Percentiles rank a stretch among this genome's conserved stretches.
Evolutionary conservation across 2,113 vertebrate species (phyloP).

Genomic region (Microtus montanus): DNA sequence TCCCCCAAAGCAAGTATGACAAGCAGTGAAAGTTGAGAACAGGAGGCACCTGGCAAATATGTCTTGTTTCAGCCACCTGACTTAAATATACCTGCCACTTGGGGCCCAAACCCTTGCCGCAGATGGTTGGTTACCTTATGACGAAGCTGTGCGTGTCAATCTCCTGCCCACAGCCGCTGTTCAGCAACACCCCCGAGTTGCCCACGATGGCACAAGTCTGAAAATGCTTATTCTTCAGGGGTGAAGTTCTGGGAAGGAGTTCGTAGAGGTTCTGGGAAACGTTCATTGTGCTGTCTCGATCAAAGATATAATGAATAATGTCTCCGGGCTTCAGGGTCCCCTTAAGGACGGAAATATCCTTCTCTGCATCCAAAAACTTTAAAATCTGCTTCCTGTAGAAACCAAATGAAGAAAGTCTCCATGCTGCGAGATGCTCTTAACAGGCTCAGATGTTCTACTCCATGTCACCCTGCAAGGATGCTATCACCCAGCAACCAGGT

Average conservation of each 20-base stretch:
- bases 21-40: neutral
- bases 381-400: conserved; percentile 93
- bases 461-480: neutral
- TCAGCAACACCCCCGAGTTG: conserved; percentile 95
- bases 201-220: conserved; percentile 95
- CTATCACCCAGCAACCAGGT: rapidly evolving
- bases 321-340: conserved; percentile 95
- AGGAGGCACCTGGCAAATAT: neutral
- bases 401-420: conserved; percentile 19
- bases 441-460: neutral
- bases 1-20: neutral
- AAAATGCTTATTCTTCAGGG: conserved; percentile 94
- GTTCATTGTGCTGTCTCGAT: conserved; percentile 96
- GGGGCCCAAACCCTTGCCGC: rapidly evolving
- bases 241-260: conserved; percentile 92
- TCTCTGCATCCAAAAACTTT: conserved; percentile 95
- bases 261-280: conserved; percentile 95
- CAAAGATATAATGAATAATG: conserved; percentile 96
- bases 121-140: conserved; percentile 88
- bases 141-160: conserved; percentile 96
- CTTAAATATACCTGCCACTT: neutral
- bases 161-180: conserved; percentile 94
- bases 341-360: conserved; percentile 97
- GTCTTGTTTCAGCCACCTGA: neutral
- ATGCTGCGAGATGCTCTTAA: neutral